phyloP scores from a whole-genome alignment of 2,888 invertebrate species.

The Pelosia muscerda region DNA sequence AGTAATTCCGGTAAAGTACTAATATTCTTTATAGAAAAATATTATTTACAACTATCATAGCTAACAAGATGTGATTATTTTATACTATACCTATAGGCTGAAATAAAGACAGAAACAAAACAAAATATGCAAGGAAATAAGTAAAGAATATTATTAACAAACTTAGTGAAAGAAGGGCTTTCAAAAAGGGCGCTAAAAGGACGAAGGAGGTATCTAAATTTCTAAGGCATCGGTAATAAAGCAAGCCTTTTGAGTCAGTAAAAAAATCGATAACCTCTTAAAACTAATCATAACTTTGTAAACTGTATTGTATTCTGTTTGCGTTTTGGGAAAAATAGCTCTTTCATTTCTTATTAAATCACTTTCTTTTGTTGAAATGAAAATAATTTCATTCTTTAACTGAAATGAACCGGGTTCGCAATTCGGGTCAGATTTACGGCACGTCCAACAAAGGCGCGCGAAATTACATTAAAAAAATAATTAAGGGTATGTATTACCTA shows the following conservation, averaged over 20 bases:
- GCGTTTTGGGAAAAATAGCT: neutral
- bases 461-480: neutral
- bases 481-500: neutral
- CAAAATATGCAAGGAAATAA: neutral
- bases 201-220: neutral
- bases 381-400: neutral
- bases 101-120: no score
- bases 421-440: constrained; percentile 1
- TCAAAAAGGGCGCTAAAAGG: neutral
- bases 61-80: no score
- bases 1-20: no score
- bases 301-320: neutral
- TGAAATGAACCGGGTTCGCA: neutral
- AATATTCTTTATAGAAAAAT: no score
- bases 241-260: neutral
- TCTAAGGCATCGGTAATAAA: neutral
- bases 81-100: no score
- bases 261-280: neutral
- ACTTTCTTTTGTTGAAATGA: constrained; percentile 6
- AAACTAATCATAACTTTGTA: neutral
- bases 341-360: neutral
- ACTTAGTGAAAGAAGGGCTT: neutral
- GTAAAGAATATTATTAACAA: neutral
- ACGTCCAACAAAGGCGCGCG: neutral
- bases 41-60: no score